Evolutionary conservation across 2,113 vertebrate genomes (phyloP).

Genomic region (Ptilonorhynchus violaceus): DNA sequence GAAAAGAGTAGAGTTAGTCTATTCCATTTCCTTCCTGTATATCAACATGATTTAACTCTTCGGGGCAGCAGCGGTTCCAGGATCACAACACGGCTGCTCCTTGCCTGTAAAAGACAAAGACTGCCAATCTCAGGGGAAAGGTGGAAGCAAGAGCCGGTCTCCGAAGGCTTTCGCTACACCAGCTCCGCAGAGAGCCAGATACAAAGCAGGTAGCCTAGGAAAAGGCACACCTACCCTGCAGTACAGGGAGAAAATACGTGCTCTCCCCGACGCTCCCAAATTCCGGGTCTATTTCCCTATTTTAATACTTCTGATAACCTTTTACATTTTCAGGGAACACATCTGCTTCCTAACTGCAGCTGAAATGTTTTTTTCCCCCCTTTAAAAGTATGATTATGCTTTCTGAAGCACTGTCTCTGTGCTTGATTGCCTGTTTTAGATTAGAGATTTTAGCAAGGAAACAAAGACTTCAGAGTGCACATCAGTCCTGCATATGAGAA

Average conservation of each 20-base stretch:
- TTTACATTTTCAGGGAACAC: constrained; percentile 48
- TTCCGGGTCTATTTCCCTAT: not conserved
- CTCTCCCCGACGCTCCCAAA: not conserved
- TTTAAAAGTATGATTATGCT: constrained; percentile 77
- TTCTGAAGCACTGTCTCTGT: constrained; percentile 75
- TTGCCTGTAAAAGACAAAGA: constrained; percentile 69
- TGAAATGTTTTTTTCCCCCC: constrained; percentile 21
- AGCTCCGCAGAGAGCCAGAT: not conserved
- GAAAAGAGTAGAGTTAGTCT: constrained; percentile 77
- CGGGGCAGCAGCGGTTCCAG: constrained; percentile 25
- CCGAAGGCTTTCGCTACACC: not conserved
- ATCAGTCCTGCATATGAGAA: constrained; percentile 79
- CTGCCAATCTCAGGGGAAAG: constrained; percentile 51
- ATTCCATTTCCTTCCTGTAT: constrained; percentile 78
- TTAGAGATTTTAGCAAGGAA: constrained; percentile 80
- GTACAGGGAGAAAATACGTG: not conserved
- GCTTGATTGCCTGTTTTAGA: constrained; percentile 81
- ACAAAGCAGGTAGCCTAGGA: constrained; percentile 49
- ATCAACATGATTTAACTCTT: constrained; percentile 76
- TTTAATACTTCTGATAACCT: constrained; percentile 63
- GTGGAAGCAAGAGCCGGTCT: constrained; percentile 33
- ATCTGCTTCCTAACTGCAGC: constrained; percentile 66
- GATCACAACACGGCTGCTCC: constrained; percentile 35
- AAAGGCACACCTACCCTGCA: constrained; percentile 43
- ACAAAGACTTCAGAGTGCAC: constrained; percentile 79